Evolutionary conservation across 2,797 vertebrate genomes (phyloP).

Genomic region (Taenioides sp.): DNA sequence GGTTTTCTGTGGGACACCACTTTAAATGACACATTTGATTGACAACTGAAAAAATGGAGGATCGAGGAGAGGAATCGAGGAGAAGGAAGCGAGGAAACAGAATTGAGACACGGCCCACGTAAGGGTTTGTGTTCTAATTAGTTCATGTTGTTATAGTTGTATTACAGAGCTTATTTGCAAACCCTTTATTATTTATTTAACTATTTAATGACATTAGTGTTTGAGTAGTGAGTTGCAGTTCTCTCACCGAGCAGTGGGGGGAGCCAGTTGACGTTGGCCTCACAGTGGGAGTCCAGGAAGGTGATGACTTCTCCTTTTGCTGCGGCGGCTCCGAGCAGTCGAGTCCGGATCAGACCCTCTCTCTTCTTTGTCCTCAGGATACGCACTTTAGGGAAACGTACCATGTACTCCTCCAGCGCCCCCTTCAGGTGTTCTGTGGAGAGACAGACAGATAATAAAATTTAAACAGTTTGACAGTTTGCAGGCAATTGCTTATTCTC

Average conservation of each 20-base stretch:
- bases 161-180: too few relatives aligned
- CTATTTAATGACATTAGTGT: background rate
- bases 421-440: constrained; percentile 88
- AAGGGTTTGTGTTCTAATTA: too few relatives aligned
- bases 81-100: too few relatives aligned
- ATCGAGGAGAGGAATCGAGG: too few relatives aligned
- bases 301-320: constrained; percentile 93
- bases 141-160: too few relatives aligned
- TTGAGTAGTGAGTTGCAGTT: background rate
- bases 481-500: too few relatives aligned
- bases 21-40: too few relatives aligned
- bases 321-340: constrained; percentile 87
- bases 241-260: constrained; percentile 87
- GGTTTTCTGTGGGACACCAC: too few relatives aligned
- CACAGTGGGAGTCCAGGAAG: constrained; percentile 96
- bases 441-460: constrained; percentile 1
- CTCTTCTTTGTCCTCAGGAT: constrained; percentile 92
- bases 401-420: constrained; percentile 91
- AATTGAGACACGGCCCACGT: too few relatives aligned
- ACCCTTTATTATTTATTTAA: too few relatives aligned
- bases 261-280: constrained; percentile 97
- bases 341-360: constrained; percentile 93
- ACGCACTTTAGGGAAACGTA: constrained; percentile 85
- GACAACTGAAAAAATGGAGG: too few relatives aligned
- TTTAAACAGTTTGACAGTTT: too few relatives aligned